These are phyloP conservation scores for Antennarius maculatus DNA, from an alignment of 2,797 vertebrate species.

Conservation along the genomic window DNA sequence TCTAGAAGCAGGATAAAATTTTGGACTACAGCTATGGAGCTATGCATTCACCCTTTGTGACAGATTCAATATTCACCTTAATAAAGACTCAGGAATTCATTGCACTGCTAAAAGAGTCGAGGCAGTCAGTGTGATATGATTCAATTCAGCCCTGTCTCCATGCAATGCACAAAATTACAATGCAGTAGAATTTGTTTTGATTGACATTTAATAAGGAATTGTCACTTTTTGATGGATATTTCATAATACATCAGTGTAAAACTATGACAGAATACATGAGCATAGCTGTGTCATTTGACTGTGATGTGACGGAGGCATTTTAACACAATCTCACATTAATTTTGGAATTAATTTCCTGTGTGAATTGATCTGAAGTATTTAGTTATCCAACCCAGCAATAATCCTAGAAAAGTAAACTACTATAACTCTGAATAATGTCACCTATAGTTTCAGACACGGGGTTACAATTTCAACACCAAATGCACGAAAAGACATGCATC, in stretches of 20 bases:
- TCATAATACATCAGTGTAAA: constrained; percentile 43
- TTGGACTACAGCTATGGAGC: constrained; percentile 31
- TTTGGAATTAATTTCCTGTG: too few species aligned
- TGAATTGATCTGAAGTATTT: too few species aligned
- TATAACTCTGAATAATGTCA: too few species aligned
- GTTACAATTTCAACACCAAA: too few species aligned
- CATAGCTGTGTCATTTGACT: constrained; percentile 13
- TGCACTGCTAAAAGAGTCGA: constrained; percentile 51
- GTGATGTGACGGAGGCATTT: constrained; percentile 18
- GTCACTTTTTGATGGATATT: constrained; percentile 38
- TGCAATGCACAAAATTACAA: constrained; percentile 43
- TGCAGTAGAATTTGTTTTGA: constrained; percentile 51
- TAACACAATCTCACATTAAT: too few species aligned
- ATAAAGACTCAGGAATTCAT: constrained; percentile 52
- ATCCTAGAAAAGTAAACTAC: too few species aligned
- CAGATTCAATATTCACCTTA: constrained; percentile 62
- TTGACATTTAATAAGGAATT: constrained; percentile 54
- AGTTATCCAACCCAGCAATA: too few species aligned
- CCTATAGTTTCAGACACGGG: too few species aligned
- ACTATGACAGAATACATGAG: constrained; percentile 18
- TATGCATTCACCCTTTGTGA: constrained; percentile 42
- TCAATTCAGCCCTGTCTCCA: constrained; percentile 47
- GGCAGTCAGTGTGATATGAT: constrained; percentile 53
- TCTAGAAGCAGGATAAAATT: constrained; percentile 40
- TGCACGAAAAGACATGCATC: too few species aligned